Percentiles rank a stretch among this genome's conserved stretches.
Conservation (phyloP, 2,797 vertebrate species). For the Myiotriccus ornatus region DNA sequence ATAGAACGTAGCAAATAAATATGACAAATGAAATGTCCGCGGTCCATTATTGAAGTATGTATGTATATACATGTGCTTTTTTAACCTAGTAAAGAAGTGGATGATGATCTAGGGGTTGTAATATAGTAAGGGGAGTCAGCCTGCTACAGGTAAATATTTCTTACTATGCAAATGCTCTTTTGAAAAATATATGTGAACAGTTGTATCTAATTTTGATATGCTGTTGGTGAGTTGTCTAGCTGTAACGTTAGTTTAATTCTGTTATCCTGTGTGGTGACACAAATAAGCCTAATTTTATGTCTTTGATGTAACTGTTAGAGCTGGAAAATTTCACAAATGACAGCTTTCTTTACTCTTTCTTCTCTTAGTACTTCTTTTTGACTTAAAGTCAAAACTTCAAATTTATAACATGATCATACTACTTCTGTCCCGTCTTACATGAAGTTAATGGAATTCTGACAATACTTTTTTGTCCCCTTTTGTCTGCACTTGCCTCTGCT, state of each 20-base stretch:
- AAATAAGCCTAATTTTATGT: not conserved
- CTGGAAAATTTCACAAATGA: not conserved
- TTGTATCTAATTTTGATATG: not conserved
- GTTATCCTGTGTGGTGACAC: not conserved
- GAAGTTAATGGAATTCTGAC: not conserved
- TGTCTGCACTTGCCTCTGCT: not conserved
- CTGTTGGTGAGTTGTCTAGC: not conserved
- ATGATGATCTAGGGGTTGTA: not conserved
- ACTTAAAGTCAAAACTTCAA: not conserved
- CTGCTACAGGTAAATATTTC: not conserved
- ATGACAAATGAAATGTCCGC: not conserved
- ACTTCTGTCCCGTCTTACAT: not conserved
- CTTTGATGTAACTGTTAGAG: not conserved
- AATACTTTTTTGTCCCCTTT: not conserved
- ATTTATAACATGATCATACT: not conserved
- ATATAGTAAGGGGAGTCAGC: not conserved
- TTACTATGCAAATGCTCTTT: not conserved
- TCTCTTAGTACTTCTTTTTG: not conserved
- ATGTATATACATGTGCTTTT: not conserved
- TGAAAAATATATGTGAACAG: not conserved
- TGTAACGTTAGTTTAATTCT: not conserved
- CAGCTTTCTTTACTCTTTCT: not conserved
- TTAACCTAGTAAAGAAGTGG: not conserved
- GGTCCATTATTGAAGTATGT: not conserved
- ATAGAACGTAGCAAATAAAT: not conserved